Percentiles rank a stretch among this genome's conserved stretches.
These are phyloP conservation scores for Hydrochoerus hydrochaeris DNA, from an alignment of 2,113 vertebrate genomes.

Conservation along the genomic window DNA sequence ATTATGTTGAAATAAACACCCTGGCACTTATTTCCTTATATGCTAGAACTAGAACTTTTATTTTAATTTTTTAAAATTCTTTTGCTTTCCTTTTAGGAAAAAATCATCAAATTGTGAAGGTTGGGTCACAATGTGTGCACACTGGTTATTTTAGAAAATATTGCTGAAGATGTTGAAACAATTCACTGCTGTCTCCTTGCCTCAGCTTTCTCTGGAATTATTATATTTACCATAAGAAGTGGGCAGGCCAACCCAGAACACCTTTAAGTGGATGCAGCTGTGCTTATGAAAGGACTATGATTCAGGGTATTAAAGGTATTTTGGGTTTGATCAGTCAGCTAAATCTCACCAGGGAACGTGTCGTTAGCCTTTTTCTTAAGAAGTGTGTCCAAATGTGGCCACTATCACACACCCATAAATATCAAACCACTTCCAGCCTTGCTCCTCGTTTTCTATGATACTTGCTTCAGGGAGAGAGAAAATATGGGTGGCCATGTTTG, in stretches of 20 bases:
- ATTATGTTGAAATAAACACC: background rate
- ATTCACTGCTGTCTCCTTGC: background rate
- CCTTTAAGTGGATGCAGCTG: background rate
- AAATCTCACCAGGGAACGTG: background rate
- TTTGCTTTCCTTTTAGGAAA: background rate
- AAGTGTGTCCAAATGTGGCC: background rate
- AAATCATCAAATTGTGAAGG: background rate
- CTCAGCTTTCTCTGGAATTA: background rate
- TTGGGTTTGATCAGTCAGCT: constrained; percentile 24
- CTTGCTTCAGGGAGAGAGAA: background rate
- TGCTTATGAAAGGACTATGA: background rate
- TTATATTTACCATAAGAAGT: background rate
- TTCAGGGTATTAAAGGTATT: background rate
- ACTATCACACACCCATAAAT: background rate
- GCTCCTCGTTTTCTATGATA: constrained; percentile 2
- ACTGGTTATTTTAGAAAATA: background rate
- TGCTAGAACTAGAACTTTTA: background rate
- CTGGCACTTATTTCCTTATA: background rate
- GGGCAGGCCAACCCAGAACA: background rate
- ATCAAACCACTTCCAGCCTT: background rate
- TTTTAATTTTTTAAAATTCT: background rate
- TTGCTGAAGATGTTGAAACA: background rate
- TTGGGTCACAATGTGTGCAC: background rate
- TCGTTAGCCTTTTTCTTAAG: background rate
- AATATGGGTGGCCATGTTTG: too few species aligned